Evolutionary conservation across 2,797 vertebrate genomes (phyloP), one percentile per base, ranked within the genome.

Genomic region (Thamnophis elegans): DNA sequence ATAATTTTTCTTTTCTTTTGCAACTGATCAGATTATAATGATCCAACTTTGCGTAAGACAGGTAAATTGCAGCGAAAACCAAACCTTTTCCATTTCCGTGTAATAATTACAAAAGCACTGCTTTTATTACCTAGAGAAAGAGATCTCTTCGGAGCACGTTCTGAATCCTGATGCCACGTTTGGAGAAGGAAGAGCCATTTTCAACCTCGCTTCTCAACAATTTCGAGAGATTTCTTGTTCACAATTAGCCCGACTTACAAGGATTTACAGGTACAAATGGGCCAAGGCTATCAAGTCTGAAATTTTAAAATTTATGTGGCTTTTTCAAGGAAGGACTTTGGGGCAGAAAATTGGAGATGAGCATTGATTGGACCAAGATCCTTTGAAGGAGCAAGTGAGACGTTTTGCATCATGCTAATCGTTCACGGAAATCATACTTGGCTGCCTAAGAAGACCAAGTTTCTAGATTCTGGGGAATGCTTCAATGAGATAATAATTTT

Each of bases 331-430:
- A 94, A 96, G 93, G 82, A 87, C 96, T 89, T 54, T n/a, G n/a
- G 65, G 65, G 91, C 88, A 91, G 90, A 94, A 94, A 87, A 92
- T 73, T 12, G 0, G 90, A 93, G 92, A 93, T 94, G 47, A 47
- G 56, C 51, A 94, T 0, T 0, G 95, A 94, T 90, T 95, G 59
- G 91, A 94, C 91, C 91, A 90, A 89, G 93, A 85, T 65, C 91
- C 92, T 95, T 96, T 94, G 92, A 95, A 96, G 95, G 88, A 97
- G 92, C 96, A 96, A 94, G 97, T 96, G 97, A 97, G 93, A 95
- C 96, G 93, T 97, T 98, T 62, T 92, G 95, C 97, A 98, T 25
- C 73, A 99, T 99, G 99, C 98, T 98, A 98, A 97, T 97, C 97
- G 96, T 96, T 97, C 96, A 95, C 97, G 95, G 95, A 97, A 97